Evolutionary conservation across 2,113 vertebrate genomes (phyloP), one percentile per base, ranked within the genome.

Genomic region (Illadopsis cleaveri): DNA sequence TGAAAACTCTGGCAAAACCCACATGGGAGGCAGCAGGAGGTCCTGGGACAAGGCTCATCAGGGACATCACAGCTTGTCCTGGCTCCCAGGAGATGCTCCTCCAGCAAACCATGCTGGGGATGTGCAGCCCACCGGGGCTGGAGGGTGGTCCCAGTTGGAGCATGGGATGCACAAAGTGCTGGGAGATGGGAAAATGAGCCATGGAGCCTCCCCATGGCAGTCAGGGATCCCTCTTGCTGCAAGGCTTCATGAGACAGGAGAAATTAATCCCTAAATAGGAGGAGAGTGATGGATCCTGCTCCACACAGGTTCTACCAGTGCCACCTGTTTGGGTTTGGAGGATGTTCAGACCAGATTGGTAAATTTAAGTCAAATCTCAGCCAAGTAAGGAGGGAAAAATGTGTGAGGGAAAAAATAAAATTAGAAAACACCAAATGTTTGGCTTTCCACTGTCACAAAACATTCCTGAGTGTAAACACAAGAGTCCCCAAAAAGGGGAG

Each of bases 141-240:
- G 62, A 51, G 25, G 35, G 20, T 5, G n/a, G 23, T 6, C 17
- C 40, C 56, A 17, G 57, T 2, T 0, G 4, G 50, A 70, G 17
- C 38, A 19, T 0, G 12, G 62, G 57, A 12, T 31, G 70, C 45
- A 15, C 1, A 0, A 5, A 89, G n/a, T 2, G 13, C 15, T 2
- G 3, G 48, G 76, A 85, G 53, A 21, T 9, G 40, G 45, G 31
- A 56, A 77, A 45, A 42, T 0, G 10, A 84, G 9, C 47, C 2
- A 1, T 3, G 38, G 28, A 65, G 16, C 11, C 37, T 69, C 40
- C 16, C 9, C 18, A 10, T 2, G 22, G 31, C 65, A 25, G 20
- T 0, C 44, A 51, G 57, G 20, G 16, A 51, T 16, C 30, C 53
- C 19, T 65, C 25, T 27, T n/a, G 1, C 38, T n/a, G 30, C 11